Percentiles rank a stretch among this genome's conserved stretches.
Evolutionary conservation across 2,113 vertebrate species (phyloP).

Genomic region (Dipodomys stephensi): DNA sequence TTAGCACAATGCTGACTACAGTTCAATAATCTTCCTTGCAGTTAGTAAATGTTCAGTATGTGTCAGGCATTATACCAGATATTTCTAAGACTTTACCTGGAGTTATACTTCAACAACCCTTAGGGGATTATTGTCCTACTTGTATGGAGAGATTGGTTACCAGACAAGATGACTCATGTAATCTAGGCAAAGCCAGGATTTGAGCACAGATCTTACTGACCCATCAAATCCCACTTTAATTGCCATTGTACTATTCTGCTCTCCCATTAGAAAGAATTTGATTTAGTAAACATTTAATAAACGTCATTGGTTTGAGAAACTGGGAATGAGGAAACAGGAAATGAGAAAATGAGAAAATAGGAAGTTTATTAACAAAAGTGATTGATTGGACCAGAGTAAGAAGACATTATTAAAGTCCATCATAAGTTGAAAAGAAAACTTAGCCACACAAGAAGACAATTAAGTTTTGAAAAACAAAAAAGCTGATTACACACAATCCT

Average conservation of each 20-base stretch:
- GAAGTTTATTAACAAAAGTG: slow-evolving; percentile 22
- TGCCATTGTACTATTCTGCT: not conserved
- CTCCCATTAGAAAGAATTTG: not conserved
- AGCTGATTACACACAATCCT: not conserved
- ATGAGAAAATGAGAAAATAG: not conserved
- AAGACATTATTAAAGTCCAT: not conserved
- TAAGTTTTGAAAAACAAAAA: not conserved
- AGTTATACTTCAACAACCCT: not conserved
- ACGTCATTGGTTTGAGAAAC: slow-evolving; percentile 21
- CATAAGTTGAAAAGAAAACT: not conserved
- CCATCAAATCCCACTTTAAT: not conserved
- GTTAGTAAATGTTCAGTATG: not conserved
- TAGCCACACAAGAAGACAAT: not conserved
- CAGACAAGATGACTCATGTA: not conserved
- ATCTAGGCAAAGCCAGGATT: slow-evolving; percentile 5
- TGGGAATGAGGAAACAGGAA: not conserved
- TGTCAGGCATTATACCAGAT: not conserved
- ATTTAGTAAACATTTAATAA: slow-evolving; percentile 4
- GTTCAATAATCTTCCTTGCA: not conserved
- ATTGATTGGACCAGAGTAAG: slow-evolving; percentile 13
- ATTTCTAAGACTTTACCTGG: not conserved
- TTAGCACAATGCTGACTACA: not conserved
- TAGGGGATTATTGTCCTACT: slow-evolving; percentile 2
- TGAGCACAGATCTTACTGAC: not conserved
- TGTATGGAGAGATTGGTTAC: not conserved